Evolutionary conservation across 1,140 invertebrate species (phyloP), one percentile per base, ranked within the genome.

Genomic region (Drosophila trapezifrons): DNA sequence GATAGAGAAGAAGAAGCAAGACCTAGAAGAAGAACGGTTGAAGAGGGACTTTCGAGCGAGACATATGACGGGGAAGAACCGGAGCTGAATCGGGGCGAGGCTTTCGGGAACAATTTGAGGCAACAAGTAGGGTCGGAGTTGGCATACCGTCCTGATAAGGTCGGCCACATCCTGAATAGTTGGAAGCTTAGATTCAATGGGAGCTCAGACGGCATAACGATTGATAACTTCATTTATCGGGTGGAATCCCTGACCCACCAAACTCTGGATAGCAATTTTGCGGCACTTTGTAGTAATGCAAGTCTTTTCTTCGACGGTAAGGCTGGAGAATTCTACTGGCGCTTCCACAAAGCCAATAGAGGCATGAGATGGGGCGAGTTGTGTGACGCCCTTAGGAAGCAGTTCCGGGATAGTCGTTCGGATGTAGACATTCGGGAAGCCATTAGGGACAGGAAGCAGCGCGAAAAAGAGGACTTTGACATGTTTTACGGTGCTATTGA

Each of bases 381-480:
- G 22, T 46, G 45, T 17, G 4, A 18, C 9, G 45, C 17, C 8
- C 22, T 46, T 0, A 18, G 10, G 10, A 46, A 46, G 15, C 45
- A 46, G 12, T 46, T 46, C 12, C 45, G 20, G 1, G 45, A 25
- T 22, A 20, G 18, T 46, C 45, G 45, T 12, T 22, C 45, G 7
- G 45, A 46, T 12, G 45, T 46, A 22, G 45, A 22, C 22, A 46
- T 46, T 20, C 17, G 45, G 18, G 18, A 46, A 46, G 45, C 20
- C 20, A 22, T 46, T 22, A 46, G 45, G 20, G 45, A 46, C 17
- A 18, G 45, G 12, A 46, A 46, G 12, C 45, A 46, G 12, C 18
- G 18, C 45, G 18, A 46, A 22, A 46, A 46, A 22, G 45, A 46
- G 10, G 18, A 18, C 17, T 46, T 46, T 18, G 7, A 22, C n/a